Base-by-base conservation (phyloP, 2,888 invertebrate genomes). In the Parnassius smintheus region DNA sequence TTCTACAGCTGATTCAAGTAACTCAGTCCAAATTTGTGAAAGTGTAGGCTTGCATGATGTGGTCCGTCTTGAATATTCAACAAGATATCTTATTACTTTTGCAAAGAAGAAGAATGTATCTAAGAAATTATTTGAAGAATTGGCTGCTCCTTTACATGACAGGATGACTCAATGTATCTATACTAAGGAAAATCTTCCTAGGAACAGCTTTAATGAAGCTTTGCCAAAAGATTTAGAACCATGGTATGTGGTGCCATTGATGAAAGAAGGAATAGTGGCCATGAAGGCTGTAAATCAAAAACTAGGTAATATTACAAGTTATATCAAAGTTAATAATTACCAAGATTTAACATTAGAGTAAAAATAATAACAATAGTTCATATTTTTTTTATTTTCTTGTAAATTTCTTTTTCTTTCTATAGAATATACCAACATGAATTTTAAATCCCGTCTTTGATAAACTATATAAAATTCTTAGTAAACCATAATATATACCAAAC, bases 1-100 rank as follows among this genome's bases (percentile, higher is more conserved):
- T 83, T 98, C 98, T 13, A 99, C 99, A 49, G 96, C 99, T 0
- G 97, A 97, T 82, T 98, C 98, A 0, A 98, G 98, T 71, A 99
- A 99, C 88, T 97, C 98, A 42, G 96, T 99, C 1, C 98, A 98
- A 59, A 98, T 99, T 72, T 98, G 98, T 80, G 94, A 95, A 69
- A 96, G 97, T 73, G 94, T 98, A 53, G 96, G 97, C 2, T 86
- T 98, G 45, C 86, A 88, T 50, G 93, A 95, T 80, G 93, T 99
- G 4, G 92, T 90, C 3, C 93, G 99, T 60, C 91, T 99, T 59
- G 99, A 99, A 88, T 93, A 94, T 46, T 96, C 97, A 0, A 94
- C 94, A 4, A 92, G 97, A 71, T 98, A 98, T 84, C 90, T 95
- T 25, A 89, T 96, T 62, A 87, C 88, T 52, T 93, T 93, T 70